Evolutionary conservation across 2,113 vertebrate species (phyloP), one percentile per base, ranked within the genome.

Genomic region (Mionectes macconnelli): DNA sequence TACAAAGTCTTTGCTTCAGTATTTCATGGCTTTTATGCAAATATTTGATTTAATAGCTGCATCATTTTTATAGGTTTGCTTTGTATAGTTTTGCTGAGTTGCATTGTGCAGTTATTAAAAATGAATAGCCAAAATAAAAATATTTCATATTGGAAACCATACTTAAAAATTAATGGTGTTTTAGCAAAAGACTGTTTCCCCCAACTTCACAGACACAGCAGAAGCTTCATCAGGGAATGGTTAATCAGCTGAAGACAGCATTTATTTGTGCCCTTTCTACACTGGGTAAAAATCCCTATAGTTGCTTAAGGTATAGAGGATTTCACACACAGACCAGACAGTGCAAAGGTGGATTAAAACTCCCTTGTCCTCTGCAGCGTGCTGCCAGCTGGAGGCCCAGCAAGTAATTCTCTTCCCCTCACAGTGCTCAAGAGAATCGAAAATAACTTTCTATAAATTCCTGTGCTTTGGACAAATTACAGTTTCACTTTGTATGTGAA

Each of bases 101-200:
- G 85, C 88, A 94, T 57, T 91, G 92, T 72, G 76, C 17, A 89
- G 73, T 90, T 92, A 95, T 96, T 95, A 96, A 96, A 96, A 93
- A 96, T 94, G 47, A 90, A 96, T 84, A 92, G 64, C 68, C 89
- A 94, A 97, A 96, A 96, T 90, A 97, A 96, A 96, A 97, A 90
- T 94, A 95, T 86, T 94, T 96, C 83, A 90, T 88, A 92, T 89
- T 92, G 76, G 92, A 95, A 95, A 87, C 73, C 55, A 66, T 90
- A 89, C 64, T 96, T 96, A 93, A 97, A 97, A 95, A 95, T 96
- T 94, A 96, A 95, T 95, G 83, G 83, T 42, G 56, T 90, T 89
- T 87, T 94, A 96, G 85, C 59, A 83, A 88, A 95, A 81, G 44
- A 22, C 60, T 42, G 6, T 84, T 90, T 90, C 52, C 72, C 76